Percentiles rank a stretch among this genome's conserved stretches.
Evolutionary conservation across 2,113 vertebrate species (phyloP).

Genomic region (Thamnophis sirtalis): DNA sequence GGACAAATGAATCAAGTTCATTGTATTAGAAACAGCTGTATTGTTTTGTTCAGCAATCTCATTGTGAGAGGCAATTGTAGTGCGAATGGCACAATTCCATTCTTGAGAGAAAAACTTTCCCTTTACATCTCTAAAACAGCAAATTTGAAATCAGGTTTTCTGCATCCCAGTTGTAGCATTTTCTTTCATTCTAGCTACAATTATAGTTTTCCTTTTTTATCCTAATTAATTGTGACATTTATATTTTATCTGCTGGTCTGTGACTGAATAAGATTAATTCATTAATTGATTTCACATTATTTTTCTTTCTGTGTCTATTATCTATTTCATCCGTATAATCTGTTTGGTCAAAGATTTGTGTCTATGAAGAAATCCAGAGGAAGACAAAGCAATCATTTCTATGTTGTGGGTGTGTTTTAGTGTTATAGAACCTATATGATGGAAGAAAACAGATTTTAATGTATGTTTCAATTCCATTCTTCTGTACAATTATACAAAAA

Average conservation of each 20-base stretch:
- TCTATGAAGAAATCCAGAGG: background rate
- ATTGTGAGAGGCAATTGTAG: background rate
- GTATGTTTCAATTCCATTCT: background rate
- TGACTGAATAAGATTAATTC: background rate
- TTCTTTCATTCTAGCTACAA: background rate
- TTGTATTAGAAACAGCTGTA: slow-evolving; percentile 43
- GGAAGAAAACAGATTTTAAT: background rate
- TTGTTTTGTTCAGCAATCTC: background rate
- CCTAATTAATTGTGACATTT: background rate
- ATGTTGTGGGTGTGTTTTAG: background rate
- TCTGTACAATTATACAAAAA: background rate
- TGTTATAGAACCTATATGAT: background rate
- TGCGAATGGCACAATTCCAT: background rate
- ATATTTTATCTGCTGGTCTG: background rate
- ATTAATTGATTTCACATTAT: background rate
- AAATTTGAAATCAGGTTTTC: background rate
- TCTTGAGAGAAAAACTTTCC: background rate
- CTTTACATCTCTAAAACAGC: background rate
- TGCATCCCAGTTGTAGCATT: background rate
- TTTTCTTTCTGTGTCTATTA: background rate
- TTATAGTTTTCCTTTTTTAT: background rate
- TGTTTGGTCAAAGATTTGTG: background rate
- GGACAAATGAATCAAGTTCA: slow-evolving; percentile 36
- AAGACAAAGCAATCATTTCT: background rate
- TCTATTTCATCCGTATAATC: background rate